Conservation (phyloP, 2,888 invertebrate species). For the Nipponacmea schrenckii region DNA sequence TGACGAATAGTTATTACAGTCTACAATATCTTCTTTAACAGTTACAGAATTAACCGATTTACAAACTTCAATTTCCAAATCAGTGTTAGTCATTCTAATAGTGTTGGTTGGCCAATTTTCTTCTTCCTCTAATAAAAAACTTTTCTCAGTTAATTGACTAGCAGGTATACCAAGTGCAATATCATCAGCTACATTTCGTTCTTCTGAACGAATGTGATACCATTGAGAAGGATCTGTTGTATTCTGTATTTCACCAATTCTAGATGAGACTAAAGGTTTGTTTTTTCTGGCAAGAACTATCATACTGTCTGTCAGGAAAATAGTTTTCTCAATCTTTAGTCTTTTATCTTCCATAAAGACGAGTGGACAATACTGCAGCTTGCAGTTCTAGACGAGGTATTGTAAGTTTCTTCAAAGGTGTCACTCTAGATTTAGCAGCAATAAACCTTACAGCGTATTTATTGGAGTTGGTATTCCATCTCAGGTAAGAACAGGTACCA, state of each 20-base stretch:
- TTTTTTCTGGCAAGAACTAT: neutral
- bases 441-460: neutral
- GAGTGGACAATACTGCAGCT: neutral
- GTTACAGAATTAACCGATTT: neutral
- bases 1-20: neutral
- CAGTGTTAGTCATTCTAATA: neutral
- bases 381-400: neutral
- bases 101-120: neutral
- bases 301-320: too few species aligned
- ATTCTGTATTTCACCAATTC: neutral
- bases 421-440: neutral
- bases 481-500: too few species aligned
- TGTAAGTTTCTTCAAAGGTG: neutral
- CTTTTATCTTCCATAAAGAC: neutral
- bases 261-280: neutral
- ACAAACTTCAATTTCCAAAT: too few species aligned
- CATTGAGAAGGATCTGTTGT: neutral
- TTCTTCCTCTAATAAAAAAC: neutral
- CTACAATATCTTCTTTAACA: neutral
- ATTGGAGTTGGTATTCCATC: neutral
- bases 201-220: too few species aligned
- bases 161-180: neutral
- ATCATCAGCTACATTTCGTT: neutral
- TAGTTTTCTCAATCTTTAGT: neutral
- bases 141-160: neutral